Conservation (phyloP, 2,113 vertebrate genomes). For the Illadopsis cleaveri region DNA sequence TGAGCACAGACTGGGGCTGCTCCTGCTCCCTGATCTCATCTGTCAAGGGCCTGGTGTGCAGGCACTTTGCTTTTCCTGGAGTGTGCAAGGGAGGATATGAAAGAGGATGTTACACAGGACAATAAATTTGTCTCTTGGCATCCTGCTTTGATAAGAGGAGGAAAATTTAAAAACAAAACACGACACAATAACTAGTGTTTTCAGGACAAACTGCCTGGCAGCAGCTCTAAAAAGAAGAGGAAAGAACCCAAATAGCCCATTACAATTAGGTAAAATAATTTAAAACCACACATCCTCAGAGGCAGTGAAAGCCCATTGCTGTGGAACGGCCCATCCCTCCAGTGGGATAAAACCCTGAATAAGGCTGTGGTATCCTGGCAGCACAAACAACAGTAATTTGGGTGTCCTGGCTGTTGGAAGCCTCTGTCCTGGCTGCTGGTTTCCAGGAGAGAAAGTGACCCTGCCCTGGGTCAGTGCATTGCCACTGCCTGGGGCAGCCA, state of each 20-base stretch:
- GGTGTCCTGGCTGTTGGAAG: not conserved
- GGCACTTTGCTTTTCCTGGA: not conserved
- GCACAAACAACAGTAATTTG: not conserved
- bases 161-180: not conserved
- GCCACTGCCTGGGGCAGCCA: not conserved
- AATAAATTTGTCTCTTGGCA: slow-evolving; percentile 23
- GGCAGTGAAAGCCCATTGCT: not conserved
- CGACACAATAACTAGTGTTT: not conserved
- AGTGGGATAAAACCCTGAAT: not conserved
- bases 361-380: not conserved
- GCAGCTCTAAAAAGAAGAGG: not conserved
- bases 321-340: not conserved
- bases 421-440: not conserved
- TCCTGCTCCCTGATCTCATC: not conserved
- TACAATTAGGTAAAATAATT: not conserved
- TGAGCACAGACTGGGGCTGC: not conserved
- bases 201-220: not conserved
- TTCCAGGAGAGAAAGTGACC: not conserved
- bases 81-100: slow-evolving; percentile 23
- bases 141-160: slow-evolving; percentile 5
- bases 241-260: not conserved
- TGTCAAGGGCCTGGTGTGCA: not conserved
- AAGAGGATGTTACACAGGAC: slow-evolving; percentile 32
- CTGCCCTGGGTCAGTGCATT: not conserved
- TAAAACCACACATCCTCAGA: not conserved